A percentile compares a stretch with the other conserved stretches of the same genome.
phyloP scores from a whole-genome alignment of 2,888 invertebrate species.

The Mamestra brassicae region DNA sequence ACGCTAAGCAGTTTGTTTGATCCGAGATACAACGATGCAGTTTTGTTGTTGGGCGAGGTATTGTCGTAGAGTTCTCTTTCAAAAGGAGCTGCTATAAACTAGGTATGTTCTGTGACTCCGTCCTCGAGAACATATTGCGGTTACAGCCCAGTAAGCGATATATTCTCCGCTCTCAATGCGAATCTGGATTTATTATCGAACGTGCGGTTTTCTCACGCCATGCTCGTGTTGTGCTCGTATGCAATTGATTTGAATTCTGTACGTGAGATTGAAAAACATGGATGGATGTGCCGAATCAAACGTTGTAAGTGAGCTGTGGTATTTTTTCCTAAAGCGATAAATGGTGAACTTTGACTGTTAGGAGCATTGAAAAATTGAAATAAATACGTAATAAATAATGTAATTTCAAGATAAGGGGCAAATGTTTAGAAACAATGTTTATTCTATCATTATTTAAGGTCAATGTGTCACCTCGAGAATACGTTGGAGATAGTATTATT shows the following conservation, averaged over 20 bases:
- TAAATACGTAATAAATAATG: not conserved
- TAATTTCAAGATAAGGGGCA: not conserved
- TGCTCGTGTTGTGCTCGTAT: conserved; percentile 37
- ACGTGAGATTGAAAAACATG: conserved; percentile 32
- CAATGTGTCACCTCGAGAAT: not conserved
- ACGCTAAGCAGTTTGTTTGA: not conserved
- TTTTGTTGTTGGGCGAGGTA: not conserved
- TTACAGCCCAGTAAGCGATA: conserved; percentile 51
- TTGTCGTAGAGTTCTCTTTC: not conserved
- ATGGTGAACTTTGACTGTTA: not conserved
- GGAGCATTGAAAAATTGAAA: not conserved
- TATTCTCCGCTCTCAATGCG: conserved; percentile 51
- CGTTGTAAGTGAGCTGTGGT: not conserved
- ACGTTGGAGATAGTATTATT: too few species aligned
- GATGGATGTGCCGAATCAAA: conserved; percentile 21
- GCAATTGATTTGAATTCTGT: conserved; percentile 55
- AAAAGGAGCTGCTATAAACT: conserved; percentile 29
- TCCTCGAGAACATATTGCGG: conserved; percentile 42
- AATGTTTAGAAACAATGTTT: not conserved
- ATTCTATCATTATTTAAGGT: not conserved
- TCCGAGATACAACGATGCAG: not conserved
- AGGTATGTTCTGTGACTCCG: conserved; percentile 35
- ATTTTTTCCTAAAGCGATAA: not conserved
- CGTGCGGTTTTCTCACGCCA: conserved; percentile 55
- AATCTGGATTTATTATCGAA: conserved; percentile 58